Base-by-base conservation (phyloP, 2,888 invertebrate genomes). In the Leucoma salicis region DNA sequence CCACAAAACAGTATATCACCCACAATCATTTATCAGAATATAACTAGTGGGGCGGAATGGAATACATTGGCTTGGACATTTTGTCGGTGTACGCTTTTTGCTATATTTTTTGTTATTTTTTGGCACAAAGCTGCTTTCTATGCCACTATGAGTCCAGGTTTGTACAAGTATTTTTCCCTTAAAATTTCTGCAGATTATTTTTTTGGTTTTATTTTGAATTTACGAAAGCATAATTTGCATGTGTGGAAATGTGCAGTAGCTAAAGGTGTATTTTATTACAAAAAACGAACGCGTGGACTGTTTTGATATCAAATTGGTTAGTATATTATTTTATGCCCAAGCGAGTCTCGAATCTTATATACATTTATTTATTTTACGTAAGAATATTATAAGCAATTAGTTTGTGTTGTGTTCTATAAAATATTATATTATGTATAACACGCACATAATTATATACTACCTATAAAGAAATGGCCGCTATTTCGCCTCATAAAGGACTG, bases 1-100 rank as follows among this genome's bases (percentile, higher is more conserved):
- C 48, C 46, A 63, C 68, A 64, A 72, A 71, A 66, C 72, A 70
- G 66, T 70, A 66, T 65, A 70, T 69, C 70, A 80, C 74, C 76
- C 75, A 49, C 65, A 68, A 80, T 83, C 85, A 82, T 85, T 85
- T 85, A 83, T 85, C 85, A 82, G 81, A 74, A 75, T 78, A 78
- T 80, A 85, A 83, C 85, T 83, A 83, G 79, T 82, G 76, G 77
- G 79, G 77, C 66, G 82, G 78, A 80, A 78, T 70, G 70, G 74
- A 70, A 78, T 76, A 81, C 74, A 71, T 71, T 79, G 78, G 70
- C 68, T 65, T 61, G 78, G 81, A 78, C 77, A 74, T 80, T 76
- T 76, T 71, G 57, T 53, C 40, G 66, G 57, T 56, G 54, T 53
- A 51, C 58, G 46, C 54, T 70, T 64, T 66, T 66, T 66, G 59